A percentile compares a stretch with the other conserved stretches of the same genome.
These are phyloP conservation scores for Blastobasis lacticolella DNA, from an alignment of 2,888 invertebrate genomes.

Conservation along the genomic window DNA sequence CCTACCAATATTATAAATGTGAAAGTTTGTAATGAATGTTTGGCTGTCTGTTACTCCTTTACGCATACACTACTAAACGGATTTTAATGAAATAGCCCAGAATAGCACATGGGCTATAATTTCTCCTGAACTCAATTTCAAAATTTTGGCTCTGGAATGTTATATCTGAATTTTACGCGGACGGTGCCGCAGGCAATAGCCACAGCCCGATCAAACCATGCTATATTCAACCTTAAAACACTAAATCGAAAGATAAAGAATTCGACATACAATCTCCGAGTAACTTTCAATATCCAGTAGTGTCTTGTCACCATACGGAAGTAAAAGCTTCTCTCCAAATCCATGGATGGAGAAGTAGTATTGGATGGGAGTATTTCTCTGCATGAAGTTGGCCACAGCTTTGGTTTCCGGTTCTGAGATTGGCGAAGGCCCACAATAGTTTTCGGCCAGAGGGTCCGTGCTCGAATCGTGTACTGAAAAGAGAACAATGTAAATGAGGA, in stretches of 20 bases:
- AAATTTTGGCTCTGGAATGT: no score
- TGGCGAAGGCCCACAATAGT: slow-evolving; percentile 37
- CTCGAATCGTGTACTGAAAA: slow-evolving; percentile 35
- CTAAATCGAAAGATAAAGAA: neutral
- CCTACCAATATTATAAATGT: no score
- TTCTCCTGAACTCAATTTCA: no score
- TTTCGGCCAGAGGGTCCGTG: slow-evolving; percentile 20
- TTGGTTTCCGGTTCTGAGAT: slow-evolving; percentile 54
- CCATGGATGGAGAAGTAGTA: slow-evolving; percentile 79
- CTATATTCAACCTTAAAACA: neutral
- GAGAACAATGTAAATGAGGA: neutral
- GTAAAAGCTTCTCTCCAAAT: slow-evolving; percentile 75
- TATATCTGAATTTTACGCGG: no score
- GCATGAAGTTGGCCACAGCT: slow-evolving; percentile 31
- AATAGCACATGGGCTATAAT: no score
- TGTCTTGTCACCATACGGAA: slow-evolving; percentile 68
- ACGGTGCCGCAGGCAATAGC: no score
- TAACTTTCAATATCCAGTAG: slow-evolving; percentile 60
- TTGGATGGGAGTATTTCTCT: slow-evolving; percentile 31
- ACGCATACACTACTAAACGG: no score
- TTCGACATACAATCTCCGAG: slow-evolving; percentile 37
- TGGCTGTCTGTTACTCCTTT: no score
- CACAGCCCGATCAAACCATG: no score
- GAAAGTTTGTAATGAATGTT: no score
- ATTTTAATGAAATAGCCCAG: no score